Percentiles rank a stretch among this genome's conserved stretches.
These are phyloP conservation scores for Heliconius hortense DNA, from an alignment of 2,888 invertebrate species.

Conservation along the genomic window DNA sequence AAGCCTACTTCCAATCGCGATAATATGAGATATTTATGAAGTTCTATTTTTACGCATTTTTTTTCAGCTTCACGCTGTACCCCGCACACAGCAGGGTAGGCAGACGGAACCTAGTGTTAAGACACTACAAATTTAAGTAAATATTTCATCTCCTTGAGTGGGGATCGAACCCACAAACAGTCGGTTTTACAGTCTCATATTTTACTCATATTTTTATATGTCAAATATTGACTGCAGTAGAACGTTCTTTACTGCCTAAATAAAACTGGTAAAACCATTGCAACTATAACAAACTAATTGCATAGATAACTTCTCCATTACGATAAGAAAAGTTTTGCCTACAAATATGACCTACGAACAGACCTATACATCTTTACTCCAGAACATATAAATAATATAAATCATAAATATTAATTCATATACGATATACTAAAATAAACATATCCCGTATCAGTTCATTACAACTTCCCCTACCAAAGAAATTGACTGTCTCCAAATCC, in stretches of 20 bases:
- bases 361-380: background rate
- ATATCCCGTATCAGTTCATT: slow-evolving; percentile 35
- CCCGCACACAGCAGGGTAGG: fast-evolving
- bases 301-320: background rate
- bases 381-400: background rate
- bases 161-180: too few relatives aligned
- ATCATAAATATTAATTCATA: background rate
- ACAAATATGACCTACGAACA: too few relatives aligned
- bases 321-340: too few relatives aligned
- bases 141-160: too few relatives aligned
- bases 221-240: too few relatives aligned
- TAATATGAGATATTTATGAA: slow-evolving; percentile 17
- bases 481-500: slow-evolving; percentile 39
- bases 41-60: slow-evolving; percentile 14
- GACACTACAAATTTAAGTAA: background rate
- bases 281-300: background rate
- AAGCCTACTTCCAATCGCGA: slow-evolving; percentile 48
- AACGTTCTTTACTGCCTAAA: background rate
- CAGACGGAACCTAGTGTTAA: background rate
- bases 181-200: too few relatives aligned
- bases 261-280: background rate
- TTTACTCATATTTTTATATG: too few relatives aligned
- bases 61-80: background rate
- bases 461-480: slow-evolving; percentile 18
- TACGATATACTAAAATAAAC: slow-evolving; percentile 19